Evolutionary conservation across 2,797 vertebrate species (phyloP), one percentile per base, ranked within the genome.

Genomic region (Sorex maritimensis): DNA sequence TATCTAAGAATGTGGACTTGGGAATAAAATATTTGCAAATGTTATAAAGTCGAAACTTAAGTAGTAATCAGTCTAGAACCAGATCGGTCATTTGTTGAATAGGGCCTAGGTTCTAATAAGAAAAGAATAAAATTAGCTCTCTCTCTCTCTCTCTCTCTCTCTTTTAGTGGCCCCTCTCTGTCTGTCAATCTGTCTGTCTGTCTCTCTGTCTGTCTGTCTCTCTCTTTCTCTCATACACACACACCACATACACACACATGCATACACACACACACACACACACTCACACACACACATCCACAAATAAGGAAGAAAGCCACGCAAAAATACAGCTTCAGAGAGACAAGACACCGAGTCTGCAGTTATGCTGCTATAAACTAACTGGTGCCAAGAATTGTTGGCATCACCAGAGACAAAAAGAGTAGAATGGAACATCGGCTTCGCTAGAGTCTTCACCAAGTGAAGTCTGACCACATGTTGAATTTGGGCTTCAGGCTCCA

Each of bases 31-130:
- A 2, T n/a, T 86, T 38, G 1, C 14, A 71, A 49, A 44, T 30
- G 5, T 19, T 38, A 34, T 44, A 44, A 44, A 67, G 30, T 38
- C 12, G 0, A 15, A 67, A 52, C 3, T 49, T 11, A 77, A 28
- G 15, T 72, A 23, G 12, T 12, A 17, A 8, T 41, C 30, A 23
- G 38, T 21, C 4, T 58, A 1, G 23, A 34, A 12, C 30, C 13
- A 1, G 3, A 6, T 2, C 2, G 15, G 0, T 0, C 44, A 67
- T 34, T n/a, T 30, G 44, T 74, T 2, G 7, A 38, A 2, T 46
- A 7, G 23, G 14, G 26, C 2, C 69, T 28, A 0, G 41, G 67
- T 28, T 30, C 23, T 90, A 72, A 3, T 14, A 34, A 68, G 17
- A 74, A 61, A 30, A 55, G 6, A 81, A 26, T 9, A 34, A 15